These are phyloP conservation scores for Phenganax subtilis DNA, from an alignment of 92 coral and sea anemone genomes.

Conservation along the genomic window DNA sequence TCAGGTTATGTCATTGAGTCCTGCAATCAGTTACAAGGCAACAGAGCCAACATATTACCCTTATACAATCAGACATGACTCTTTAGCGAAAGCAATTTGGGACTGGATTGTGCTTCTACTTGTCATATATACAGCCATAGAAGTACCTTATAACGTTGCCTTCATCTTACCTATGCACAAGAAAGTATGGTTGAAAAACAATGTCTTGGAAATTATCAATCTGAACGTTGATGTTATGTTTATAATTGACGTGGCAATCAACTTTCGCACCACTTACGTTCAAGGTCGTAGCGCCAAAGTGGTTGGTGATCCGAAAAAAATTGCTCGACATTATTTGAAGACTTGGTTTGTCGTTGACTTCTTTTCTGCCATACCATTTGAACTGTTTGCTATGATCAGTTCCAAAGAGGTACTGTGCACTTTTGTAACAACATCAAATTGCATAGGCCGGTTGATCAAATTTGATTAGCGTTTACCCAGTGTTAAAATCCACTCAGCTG, in stretches of 20 bases:
- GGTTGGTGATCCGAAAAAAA: slow-evolving; percentile 63
- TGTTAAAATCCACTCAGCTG: no score
- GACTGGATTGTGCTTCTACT: slow-evolving; percentile 84
- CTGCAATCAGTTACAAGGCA: slow-evolving; percentile 62
- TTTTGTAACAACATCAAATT: not conserved
- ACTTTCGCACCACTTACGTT: slow-evolving; percentile 87
- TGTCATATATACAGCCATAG: slow-evolving; percentile 92
- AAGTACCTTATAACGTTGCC: slow-evolving; percentile 86
- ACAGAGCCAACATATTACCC: slow-evolving; percentile 64
- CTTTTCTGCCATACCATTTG: slow-evolving; percentile 93
- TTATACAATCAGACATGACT: slow-evolving; percentile 87
- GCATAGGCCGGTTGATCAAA: not conserved
- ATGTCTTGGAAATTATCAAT: slow-evolving; percentile 56
- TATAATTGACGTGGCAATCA: slow-evolving; percentile 74
- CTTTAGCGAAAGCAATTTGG: slow-evolving; percentile 94
- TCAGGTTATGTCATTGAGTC: slow-evolving; percentile 94
- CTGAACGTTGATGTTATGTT: slow-evolving; percentile 86
- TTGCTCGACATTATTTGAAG: slow-evolving; percentile 81
- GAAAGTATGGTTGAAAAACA: slow-evolving; percentile 21
- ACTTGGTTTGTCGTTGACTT: slow-evolving; percentile 92
- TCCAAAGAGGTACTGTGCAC: slow-evolving; percentile 11
- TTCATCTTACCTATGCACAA: slow-evolving; percentile 55
- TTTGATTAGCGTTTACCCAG: no score
- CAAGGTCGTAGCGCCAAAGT: slow-evolving; percentile 56
- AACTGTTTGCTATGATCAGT: slow-evolving; percentile 55